A percentile compares a stretch with the other conserved stretches of the same genome.
phyloP scores from a whole-genome alignment of 1,140 invertebrate genomes.

The Drosophila tsacasi region DNA sequence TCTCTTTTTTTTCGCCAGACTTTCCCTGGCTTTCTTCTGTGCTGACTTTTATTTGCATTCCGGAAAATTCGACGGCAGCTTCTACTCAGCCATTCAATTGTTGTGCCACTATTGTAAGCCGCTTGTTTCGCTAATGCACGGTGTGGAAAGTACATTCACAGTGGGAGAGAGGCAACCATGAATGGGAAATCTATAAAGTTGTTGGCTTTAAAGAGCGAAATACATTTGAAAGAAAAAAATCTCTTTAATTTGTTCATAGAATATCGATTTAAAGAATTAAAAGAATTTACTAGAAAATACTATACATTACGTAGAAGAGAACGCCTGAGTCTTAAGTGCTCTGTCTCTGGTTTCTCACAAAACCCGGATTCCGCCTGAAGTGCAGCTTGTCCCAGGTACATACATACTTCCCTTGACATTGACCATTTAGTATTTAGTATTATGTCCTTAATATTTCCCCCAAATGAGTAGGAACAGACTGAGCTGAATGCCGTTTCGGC shows the following conservation, averaged over 20 bases:
- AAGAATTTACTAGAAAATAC: too few species aligned
- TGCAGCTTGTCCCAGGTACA: too few species aligned
- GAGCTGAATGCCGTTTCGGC: background rate
- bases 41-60: constrained; percentile 25
- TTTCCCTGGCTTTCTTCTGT: constrained; percentile 13
- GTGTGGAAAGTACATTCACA: background rate
- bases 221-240: background rate
- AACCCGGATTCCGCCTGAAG: too few species aligned
- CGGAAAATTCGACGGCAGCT: background rate
- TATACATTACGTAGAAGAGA: too few species aligned
- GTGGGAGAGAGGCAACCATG: too few species aligned
- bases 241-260: too few species aligned
- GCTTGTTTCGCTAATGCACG: background rate
- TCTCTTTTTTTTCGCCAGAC: background rate
- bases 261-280: too few species aligned
- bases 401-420: too few species aligned
- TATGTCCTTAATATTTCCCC: background rate
- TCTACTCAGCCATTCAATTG: constrained; percentile 10
- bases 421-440: too few species aligned
- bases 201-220: background rate
- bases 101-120: constrained; percentile 1
- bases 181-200: background rate
- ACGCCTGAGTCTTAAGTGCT: too few species aligned
- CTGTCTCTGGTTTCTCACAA: too few species aligned
- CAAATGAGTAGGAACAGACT: background rate